Conservation (phyloP, 2,113 vertebrate genomes). For the Cinclus cinclus region DNA sequence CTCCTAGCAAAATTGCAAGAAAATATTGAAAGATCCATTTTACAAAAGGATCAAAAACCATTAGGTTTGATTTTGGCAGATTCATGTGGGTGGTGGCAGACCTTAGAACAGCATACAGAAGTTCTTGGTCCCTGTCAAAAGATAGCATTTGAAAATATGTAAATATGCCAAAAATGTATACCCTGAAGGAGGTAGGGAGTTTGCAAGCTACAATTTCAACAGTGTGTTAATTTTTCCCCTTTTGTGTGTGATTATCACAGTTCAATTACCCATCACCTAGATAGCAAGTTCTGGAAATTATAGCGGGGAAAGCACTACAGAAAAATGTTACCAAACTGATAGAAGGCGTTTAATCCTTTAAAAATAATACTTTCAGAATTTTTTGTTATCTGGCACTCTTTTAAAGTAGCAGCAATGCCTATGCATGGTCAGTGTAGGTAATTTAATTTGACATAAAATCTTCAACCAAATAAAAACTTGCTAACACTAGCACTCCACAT, state of each 20-base stretch:
- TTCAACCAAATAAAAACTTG: background rate
- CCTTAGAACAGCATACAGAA: background rate
- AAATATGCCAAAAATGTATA: background rate
- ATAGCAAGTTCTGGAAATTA: background rate
- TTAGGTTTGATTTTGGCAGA: background rate
- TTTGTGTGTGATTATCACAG: background rate
- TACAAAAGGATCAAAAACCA: background rate
- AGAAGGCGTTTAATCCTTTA: background rate
- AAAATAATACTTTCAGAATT: background rate
- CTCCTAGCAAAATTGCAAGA: background rate
- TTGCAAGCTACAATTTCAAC: background rate
- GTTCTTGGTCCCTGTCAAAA: background rate
- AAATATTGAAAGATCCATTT: background rate
- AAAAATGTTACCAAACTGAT: background rate
- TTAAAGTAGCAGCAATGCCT: background rate
- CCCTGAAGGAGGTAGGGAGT: background rate
- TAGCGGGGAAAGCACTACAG: background rate
- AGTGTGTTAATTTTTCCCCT: background rate
- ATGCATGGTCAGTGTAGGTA: background rate
- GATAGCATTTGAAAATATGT: background rate
- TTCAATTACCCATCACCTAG: background rate
- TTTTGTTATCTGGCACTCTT: background rate
- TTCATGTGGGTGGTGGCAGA: background rate
- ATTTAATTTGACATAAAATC: background rate
- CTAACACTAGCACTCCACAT: background rate